A percentile compares a stretch with the other conserved stretches of the same genome.
Conservation (phyloP, 2,797 vertebrate species). For the Neosilurus mollespiculum region DNA sequence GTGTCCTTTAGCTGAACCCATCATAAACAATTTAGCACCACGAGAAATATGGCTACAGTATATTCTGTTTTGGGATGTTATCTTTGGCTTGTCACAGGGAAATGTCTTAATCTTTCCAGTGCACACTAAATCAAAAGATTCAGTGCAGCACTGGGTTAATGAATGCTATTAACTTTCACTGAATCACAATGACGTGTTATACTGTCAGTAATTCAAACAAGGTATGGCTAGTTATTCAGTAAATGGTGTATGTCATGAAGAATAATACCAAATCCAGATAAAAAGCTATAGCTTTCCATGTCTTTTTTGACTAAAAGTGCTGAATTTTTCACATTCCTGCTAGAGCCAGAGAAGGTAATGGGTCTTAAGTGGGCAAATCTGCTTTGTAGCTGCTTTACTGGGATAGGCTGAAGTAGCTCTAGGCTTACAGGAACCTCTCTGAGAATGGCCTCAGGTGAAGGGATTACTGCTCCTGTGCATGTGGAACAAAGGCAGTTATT, state of each 20-base stretch:
- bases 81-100: conserved; percentile 49
- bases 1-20: conserved; percentile 52
- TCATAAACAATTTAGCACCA: conserved; percentile 48
- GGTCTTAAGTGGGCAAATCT: conserved; percentile 74
- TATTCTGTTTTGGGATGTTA: conserved; percentile 50
- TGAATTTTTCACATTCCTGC: conserved; percentile 78
- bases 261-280: conserved; percentile 24
- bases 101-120: conserved; percentile 46
- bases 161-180: conserved; percentile 23
- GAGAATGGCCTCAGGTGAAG: conserved; percentile 68
- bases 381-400: conserved; percentile 52
- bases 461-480: conserved; percentile 57
- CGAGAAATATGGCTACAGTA: conserved; percentile 43
- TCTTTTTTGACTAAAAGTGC: conserved; percentile 56
- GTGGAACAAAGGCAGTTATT: conserved; percentile 43
- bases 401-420: conserved; percentile 53
- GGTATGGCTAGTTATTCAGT: background rate
- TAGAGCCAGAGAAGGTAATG: conserved; percentile 70
- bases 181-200: background rate
- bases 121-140: conserved; percentile 38
- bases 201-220: background rate
- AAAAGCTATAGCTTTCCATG: conserved; percentile 26
- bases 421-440: conserved; percentile 65
- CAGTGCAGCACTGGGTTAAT: conserved; percentile 44
- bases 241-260: background rate